Evolutionary conservation across 2,888 invertebrate genomes (phyloP).

Genomic region (Nephrotoma flavescens): DNA sequence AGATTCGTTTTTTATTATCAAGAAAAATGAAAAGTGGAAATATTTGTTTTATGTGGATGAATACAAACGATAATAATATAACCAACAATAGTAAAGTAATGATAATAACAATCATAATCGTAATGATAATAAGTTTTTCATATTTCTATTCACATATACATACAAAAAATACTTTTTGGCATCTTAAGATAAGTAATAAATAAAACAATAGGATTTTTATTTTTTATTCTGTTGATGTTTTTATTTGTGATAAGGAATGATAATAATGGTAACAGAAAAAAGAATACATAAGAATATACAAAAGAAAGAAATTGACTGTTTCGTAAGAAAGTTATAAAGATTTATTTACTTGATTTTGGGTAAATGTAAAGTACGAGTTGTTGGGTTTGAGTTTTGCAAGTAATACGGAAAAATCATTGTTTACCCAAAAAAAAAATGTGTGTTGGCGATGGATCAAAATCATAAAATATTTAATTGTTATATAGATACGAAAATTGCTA

Average conservation of each 20-base stretch:
- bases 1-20: not conserved
- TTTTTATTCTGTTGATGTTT: not conserved
- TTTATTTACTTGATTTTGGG: not conserved
- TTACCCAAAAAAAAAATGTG: not conserved
- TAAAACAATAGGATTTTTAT: not conserved
- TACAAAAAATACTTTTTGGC: not conserved
- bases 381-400: not conserved
- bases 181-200: not conserved
- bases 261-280: not conserved
- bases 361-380: not conserved
- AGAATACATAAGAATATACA: not conserved
- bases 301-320: not conserved
- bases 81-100: not conserved
- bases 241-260: not conserved
- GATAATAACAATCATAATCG: not conserved
- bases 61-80: not conserved
- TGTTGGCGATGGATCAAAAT: not conserved
- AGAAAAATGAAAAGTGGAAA: not conserved
- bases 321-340: not conserved
- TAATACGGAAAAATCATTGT: not conserved
- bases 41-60: not conserved
- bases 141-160: not conserved
- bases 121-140: not conserved
- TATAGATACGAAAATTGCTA: not conserved
- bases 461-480: not conserved